These are phyloP conservation scores for Cuculus canorus DNA, from an alignment of 2,797 vertebrate species.

Conservation along the genomic window DNA sequence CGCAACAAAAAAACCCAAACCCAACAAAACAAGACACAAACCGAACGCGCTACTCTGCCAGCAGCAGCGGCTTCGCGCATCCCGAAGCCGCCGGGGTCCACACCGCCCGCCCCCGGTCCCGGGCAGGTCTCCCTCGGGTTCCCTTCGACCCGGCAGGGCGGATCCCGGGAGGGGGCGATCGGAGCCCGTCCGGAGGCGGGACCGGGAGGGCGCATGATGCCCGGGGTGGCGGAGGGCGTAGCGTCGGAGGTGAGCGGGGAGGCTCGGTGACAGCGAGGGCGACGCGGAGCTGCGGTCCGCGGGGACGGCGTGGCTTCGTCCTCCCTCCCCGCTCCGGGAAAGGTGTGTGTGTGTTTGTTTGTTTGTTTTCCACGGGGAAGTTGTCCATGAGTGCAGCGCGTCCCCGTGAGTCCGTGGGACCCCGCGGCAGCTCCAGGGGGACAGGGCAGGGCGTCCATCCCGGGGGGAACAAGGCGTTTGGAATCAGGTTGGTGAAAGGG, in stretches of 20 bases:
- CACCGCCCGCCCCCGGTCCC: no score
- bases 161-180: not conserved
- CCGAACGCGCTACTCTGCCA: not conserved
- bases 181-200: not conserved
- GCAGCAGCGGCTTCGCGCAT: not conserved
- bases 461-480: accelerated
- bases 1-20: no score
- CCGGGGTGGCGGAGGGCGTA: not conserved
- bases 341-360: no score
- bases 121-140: no score
- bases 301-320: not conserved
- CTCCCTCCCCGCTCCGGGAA: not conserved
- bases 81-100: not conserved
- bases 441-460: no score
- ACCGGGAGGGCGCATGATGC: not conserved
- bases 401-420: no score
- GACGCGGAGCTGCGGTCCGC: no score
- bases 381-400: not conserved
- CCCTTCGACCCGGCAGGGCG: not conserved
- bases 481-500: not conserved
- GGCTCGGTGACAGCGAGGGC: no score
- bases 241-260: not conserved
- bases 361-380: no score
- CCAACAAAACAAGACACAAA: no score
- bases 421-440: not conserved